Evolutionary conservation across 2,113 vertebrate genomes (phyloP).

Genomic region (Oryzias melastigma): DNA sequence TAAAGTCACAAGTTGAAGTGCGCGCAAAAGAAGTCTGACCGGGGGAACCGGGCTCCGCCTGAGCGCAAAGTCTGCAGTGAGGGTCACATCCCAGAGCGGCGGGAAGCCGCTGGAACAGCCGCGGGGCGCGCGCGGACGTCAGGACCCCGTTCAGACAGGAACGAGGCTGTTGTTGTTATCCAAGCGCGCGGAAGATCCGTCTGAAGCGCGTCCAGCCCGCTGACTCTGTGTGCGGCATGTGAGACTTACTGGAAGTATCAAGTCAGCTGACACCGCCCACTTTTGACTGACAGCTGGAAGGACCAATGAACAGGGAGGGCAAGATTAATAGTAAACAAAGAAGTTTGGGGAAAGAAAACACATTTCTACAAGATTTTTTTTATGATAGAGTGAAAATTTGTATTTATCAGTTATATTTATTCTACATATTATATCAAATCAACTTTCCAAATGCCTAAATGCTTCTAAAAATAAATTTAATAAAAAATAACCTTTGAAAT

Average conservation of each 20-base stretch:
- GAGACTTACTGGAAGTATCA: conserved; percentile 75
- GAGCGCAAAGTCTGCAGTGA: conserved; percentile 32
- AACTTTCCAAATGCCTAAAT: too few species aligned
- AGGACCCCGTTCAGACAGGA: conserved; percentile 1
- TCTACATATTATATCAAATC: too few species aligned
- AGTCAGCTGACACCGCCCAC: conserved; percentile 62
- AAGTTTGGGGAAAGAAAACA: too few species aligned
- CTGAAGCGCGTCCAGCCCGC: conserved; percentile 46
- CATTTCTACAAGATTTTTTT: too few species aligned
- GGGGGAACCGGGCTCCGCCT: conserved; percentile 30
- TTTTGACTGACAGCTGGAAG: conserved; percentile 50
- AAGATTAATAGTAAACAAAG: not conserved
- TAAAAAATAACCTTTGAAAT: too few species aligned
- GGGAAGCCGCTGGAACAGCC: not conserved
- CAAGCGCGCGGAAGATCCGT: conserved; percentile 30
- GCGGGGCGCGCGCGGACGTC: conserved; percentile 2
- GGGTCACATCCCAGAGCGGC: conserved; percentile 61
- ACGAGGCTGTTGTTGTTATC: conserved; percentile 42
- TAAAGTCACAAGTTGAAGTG: conserved; percentile 21
- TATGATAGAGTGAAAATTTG: too few species aligned
- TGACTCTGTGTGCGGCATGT: conserved; percentile 56
- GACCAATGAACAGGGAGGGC: conserved; percentile 59
- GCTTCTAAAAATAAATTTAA: too few species aligned
- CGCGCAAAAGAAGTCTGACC: conserved; percentile 23
- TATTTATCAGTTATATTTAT: too few species aligned